Percentiles rank a stretch among this genome's conserved stretches.
Evolutionary conservation across 2,113 vertebrate species (phyloP).

Genomic region (Delphinapterus leucas): DNA sequence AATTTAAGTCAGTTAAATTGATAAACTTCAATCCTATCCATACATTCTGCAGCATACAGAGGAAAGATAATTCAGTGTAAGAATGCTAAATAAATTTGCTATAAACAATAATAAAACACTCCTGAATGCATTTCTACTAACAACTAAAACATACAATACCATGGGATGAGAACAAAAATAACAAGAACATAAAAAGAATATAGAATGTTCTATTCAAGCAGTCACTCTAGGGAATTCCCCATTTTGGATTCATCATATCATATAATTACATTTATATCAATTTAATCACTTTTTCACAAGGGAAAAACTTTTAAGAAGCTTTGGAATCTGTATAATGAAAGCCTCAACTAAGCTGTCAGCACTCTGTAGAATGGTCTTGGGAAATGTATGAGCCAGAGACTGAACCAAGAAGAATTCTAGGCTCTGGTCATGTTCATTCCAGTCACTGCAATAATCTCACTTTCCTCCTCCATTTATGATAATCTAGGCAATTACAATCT

Average conservation of each 20-base stretch:
- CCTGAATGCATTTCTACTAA: neutral
- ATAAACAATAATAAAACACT: neutral
- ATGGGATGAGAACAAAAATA: neutral
- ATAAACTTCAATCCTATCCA: neutral
- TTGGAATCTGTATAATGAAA: neutral
- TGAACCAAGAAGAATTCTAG: neutral
- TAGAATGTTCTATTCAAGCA: neutral
- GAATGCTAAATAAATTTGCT: neutral
- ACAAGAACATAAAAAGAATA: neutral
- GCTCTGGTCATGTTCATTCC: neutral
- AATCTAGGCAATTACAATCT: neutral
- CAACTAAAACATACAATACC: neutral
- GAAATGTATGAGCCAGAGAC: neutral
- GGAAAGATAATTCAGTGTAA: neutral
- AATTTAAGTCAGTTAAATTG: neutral
- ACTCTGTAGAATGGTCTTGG: neutral
- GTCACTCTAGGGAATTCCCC: neutral
- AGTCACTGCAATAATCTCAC: neutral
- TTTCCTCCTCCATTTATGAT: neutral
- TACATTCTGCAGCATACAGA: neutral
- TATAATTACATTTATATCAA: neutral
- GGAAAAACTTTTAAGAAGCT: neutral
- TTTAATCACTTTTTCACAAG: neutral
- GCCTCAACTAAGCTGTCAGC: neutral
- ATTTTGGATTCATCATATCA: conserved; percentile 18